These are phyloP conservation scores for Drosophila nigromelanica DNA, from an alignment of 1,140 invertebrate species.

Conservation along the genomic window DNA sequence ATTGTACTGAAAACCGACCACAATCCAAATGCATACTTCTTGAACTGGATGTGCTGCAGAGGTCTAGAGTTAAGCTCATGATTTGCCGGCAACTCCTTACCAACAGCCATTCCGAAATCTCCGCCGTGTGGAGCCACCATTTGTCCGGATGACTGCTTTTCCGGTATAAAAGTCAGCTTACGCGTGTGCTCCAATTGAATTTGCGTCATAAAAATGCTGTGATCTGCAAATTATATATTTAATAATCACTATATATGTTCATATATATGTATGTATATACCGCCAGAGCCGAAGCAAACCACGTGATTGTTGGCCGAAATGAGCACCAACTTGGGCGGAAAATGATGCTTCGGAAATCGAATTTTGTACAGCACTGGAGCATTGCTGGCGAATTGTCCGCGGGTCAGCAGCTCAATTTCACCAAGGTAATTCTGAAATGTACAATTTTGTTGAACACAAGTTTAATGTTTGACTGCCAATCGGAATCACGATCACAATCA, in stretches of 20 bases:
- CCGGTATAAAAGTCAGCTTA: constrained; percentile 68
- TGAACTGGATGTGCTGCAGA: constrained; percentile 61
- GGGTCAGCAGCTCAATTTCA: constrained; percentile 77
- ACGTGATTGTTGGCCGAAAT: constrained; percentile 73
- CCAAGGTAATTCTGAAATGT: constrained; percentile 70
- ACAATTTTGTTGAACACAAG: no score
- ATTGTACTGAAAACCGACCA: constrained; percentile 52
- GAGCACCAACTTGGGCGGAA: constrained; percentile 74
- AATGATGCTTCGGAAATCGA: constrained; percentile 74
- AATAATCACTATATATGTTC: not conserved
- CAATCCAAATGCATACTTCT: constrained; percentile 75
- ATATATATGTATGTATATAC: constrained; percentile 18
- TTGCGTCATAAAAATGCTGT: constrained; percentile 79
- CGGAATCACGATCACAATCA: no score
- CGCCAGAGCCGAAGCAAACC: constrained; percentile 70
- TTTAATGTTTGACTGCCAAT: no score
- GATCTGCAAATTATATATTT: constrained; percentile 44
- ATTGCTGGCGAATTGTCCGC: constrained; percentile 63
- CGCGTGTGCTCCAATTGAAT: constrained; percentile 80
- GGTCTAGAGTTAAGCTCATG: constrained; percentile 39
- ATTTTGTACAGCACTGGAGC: constrained; percentile 72
- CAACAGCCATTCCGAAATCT: constrained; percentile 24
- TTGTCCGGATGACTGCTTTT: constrained; percentile 45
- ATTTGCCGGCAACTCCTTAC: constrained; percentile 43
- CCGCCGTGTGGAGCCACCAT: constrained; percentile 5